Conservation (phyloP, 2,113 vertebrate genomes). For the Euleptes europaea region DNA sequence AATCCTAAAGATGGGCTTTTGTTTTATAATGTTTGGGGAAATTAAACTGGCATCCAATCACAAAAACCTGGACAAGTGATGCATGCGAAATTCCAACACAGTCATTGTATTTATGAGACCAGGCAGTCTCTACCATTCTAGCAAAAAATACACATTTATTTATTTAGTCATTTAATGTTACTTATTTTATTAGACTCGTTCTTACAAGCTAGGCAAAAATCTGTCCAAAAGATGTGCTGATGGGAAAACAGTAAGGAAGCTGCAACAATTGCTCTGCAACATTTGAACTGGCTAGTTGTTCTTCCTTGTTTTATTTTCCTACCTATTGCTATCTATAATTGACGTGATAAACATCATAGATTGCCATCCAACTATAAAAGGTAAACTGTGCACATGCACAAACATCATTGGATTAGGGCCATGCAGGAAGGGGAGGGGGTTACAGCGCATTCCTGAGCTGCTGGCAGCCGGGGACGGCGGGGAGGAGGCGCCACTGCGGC, state of each 20-base stretch:
- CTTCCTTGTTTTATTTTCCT: background rate
- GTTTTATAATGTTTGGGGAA: constrained; percentile 1
- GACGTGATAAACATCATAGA: too few relatives aligned
- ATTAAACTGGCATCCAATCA: constrained; percentile 13
- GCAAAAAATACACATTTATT: background rate
- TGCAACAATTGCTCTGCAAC: background rate
- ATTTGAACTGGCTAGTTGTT: background rate
- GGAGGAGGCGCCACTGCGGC: too few relatives aligned
- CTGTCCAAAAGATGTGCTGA: background rate
- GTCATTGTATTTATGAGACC: background rate
- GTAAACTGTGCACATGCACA: too few relatives aligned
- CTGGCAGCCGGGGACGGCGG: too few relatives aligned
- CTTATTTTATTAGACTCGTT: background rate
- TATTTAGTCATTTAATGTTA: background rate
- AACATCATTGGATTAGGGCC: too few relatives aligned
- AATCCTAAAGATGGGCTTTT: background rate
- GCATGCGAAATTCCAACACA: background rate
- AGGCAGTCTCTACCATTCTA: background rate
- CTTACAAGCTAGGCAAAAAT: background rate
- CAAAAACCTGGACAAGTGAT: background rate
- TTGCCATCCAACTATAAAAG: too few relatives aligned
- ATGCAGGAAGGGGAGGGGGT: too few relatives aligned
- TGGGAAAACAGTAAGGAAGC: background rate
- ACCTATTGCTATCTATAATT: too few relatives aligned
- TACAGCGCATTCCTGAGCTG: too few relatives aligned